These are phyloP conservation scores for Cassiopea andromeda DNA, from an alignment of 30 jellyfish, hydroid and myxozoan genomes.

Conservation along the genomic window DNA sequence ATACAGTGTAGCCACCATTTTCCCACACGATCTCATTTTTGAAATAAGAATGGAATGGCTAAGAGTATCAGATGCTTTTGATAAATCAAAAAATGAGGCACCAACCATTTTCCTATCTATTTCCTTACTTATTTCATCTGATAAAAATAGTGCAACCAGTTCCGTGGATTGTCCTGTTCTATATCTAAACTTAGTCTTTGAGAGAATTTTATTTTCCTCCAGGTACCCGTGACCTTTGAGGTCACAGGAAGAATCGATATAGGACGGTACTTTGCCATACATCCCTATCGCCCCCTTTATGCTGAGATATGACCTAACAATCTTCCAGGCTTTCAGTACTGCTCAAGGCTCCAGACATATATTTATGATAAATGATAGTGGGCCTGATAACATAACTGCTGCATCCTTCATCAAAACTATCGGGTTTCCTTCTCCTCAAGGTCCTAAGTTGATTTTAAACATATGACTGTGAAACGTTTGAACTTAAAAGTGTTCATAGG, in stretches of 20 bases:
- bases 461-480: conserved; percentile 8
- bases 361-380: too few relatives aligned
- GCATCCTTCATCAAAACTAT: conserved; percentile 8
- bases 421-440: conserved; percentile 27
- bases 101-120: conserved; percentile 55
- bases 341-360: too few relatives aligned
- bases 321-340: too few relatives aligned
- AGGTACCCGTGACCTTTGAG: conserved; percentile 52
- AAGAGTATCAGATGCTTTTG: conserved; percentile 77
- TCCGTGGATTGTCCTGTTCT: conserved; percentile 56
- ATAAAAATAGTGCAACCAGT: conserved; percentile 48
- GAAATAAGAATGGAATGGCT: conserved; percentile 63
- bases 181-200: conserved; percentile 42
- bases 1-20: conserved; percentile 26
- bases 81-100: conserved; percentile 60
- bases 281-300: conserved; percentile 41
- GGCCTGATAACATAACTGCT: too few relatives aligned
- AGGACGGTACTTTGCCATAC: conserved; percentile 47
- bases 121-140: conserved; percentile 63
- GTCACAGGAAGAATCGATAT: conserved; percentile 30
- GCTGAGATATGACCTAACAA: conserved; percentile 37
- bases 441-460: conserved; percentile 42
- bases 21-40: conserved; percentile 63
- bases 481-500: neutral
- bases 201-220: conserved; percentile 11